Conservation (phyloP, 2,113 vertebrate genomes). For the human (Homo sapiens) region GRCh38 chr12:53216001-53216500, state of each 20-base stretch:
- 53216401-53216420: background rate
- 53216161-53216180: background rate
- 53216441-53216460: background rate
- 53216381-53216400: background rate
- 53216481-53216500: constrained; percentile 23
- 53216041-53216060: background rate
- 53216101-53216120: background rate
- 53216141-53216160: background rate
- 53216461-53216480: background rate
- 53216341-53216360: background rate
- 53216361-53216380: background rate
- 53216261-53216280: background rate
- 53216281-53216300: background rate
- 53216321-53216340: background rate
- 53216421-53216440: background rate
- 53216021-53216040: background rate
- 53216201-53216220: background rate
- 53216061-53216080: constrained; percentile 5
- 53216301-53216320: background rate
- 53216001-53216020: background rate
- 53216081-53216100: background rate
- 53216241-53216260: background rate
- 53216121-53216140: constrained; percentile 40
- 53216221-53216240: background rate
- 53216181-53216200: background rate